phyloP scores from a whole-genome alignment of 2,888 invertebrate species.

The Erebia ligea region DNA sequence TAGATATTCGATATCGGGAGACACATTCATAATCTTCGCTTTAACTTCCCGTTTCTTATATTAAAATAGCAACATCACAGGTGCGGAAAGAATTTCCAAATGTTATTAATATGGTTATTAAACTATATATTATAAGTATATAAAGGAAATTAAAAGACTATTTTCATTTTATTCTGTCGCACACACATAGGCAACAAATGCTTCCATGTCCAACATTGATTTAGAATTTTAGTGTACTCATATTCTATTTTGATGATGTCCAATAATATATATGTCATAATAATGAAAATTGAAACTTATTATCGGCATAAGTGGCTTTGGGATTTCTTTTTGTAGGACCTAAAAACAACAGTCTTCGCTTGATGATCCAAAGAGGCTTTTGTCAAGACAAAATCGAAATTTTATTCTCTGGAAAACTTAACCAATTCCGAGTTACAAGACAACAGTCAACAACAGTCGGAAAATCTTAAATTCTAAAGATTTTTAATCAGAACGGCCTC shows the following conservation, averaged over 20 bases:
- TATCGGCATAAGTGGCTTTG: too few species aligned
- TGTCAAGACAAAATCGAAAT: too few species aligned
- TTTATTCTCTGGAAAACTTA: background rate
- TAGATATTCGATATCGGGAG: conserved; percentile 81
- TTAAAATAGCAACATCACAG: conserved; percentile 72
- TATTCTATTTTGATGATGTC: too few species aligned
- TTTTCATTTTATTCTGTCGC: background rate
- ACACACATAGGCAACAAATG: too few species aligned
- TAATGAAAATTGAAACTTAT: too few species aligned
- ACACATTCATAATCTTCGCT: conserved; percentile 81
- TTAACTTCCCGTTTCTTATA: conserved; percentile 76
- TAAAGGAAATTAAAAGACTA: background rate
- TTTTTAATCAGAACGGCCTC: conserved; percentile 23
- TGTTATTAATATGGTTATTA: conserved; percentile 11
- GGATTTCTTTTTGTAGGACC: too few species aligned
- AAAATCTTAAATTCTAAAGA: conserved; percentile 9
- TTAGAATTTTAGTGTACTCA: too few species aligned
- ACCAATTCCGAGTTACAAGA: background rate
- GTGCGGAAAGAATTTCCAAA: conserved; percentile 53
- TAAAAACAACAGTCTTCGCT: too few species aligned
- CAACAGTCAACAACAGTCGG: background rate
- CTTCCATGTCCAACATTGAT: too few species aligned
- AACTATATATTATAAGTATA: too few species aligned
- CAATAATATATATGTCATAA: too few species aligned
- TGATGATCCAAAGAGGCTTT: too few species aligned